phyloP scores from a whole-genome alignment of 2,888 invertebrate species.

The Aleiodes testaceus region DNA sequence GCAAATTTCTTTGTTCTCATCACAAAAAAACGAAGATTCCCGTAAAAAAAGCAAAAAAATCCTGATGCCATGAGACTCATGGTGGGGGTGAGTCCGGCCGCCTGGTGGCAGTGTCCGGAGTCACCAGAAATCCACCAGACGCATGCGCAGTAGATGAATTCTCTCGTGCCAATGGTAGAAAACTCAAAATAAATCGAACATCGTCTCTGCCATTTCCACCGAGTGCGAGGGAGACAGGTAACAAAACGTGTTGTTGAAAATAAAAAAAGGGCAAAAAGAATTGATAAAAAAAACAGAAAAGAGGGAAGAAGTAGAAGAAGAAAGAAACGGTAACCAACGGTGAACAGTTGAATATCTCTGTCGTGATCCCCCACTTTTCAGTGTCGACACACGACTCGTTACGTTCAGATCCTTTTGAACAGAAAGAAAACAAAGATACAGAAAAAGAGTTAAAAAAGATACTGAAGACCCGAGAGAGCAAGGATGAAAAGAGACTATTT shows the following conservation, averaged over 20 bases:
- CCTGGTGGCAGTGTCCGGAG: slow-evolving; percentile 64
- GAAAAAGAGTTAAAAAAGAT: not conserved
- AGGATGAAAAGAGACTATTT: not conserved
- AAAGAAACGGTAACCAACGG: slow-evolving; percentile 23
- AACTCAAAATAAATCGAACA: slow-evolving; percentile 72
- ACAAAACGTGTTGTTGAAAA: slow-evolving; percentile 1
- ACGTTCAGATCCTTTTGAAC: not conserved
- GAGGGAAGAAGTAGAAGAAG: slow-evolving; percentile 5
- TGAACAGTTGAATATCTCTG: slow-evolving; percentile 53
- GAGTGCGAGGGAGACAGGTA: slow-evolving; percentile 36
- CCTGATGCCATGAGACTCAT: not conserved
- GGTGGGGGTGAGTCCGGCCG: slow-evolving; percentile 40
- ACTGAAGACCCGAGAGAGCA: too few relatives aligned
- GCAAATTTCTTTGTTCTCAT: slow-evolving; percentile 19
- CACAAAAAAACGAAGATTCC: not conserved
- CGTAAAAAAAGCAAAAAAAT: not conserved
- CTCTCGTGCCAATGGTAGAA: slow-evolving; percentile 59
- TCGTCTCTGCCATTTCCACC: not conserved
- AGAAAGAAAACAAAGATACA: not conserved
- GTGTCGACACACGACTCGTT: slow-evolving; percentile 26
- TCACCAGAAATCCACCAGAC: slow-evolving; percentile 49
- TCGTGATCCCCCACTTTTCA: slow-evolving; percentile 29
- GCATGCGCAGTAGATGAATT: slow-evolving; percentile 59
- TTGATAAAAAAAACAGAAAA: not conserved
- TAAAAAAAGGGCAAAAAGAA: not conserved